A percentile compares a stretch with the other conserved stretches of the same genome.
Evolutionary conservation across 2,888 invertebrate species (phyloP).

Genomic region (Melinaea marsaeus): DNA sequence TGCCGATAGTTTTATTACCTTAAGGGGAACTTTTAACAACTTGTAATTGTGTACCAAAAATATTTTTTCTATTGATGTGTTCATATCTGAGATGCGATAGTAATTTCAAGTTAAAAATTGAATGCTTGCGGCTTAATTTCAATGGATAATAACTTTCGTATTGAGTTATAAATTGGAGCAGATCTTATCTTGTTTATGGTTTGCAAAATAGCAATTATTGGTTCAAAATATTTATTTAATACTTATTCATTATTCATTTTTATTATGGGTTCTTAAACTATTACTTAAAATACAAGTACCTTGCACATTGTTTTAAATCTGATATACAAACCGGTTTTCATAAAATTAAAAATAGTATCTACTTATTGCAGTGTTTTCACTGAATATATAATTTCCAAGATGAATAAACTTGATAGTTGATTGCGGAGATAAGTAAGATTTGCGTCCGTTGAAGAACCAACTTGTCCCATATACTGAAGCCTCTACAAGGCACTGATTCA

Average conservation of each 20-base stretch:
- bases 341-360: background rate
- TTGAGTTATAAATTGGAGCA: conserved; percentile 27
- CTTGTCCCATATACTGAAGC: conserved; percentile 46
- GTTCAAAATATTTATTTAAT: background rate
- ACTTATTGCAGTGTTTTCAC: background rate
- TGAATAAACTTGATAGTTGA: conserved; percentile 32
- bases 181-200: conserved; percentile 32
- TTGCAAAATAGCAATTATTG: conserved; percentile 15
- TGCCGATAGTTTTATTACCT: too few relatives aligned
- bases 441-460: conserved; percentile 25
- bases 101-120: too few relatives aligned
- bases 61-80: too few relatives aligned
- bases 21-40: too few relatives aligned
- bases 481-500: conserved; percentile 61
- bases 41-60: too few relatives aligned
- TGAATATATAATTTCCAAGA: conserved; percentile 10
- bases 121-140: conserved; percentile 19
- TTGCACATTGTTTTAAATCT: background rate
- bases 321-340: background rate
- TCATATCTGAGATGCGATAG: too few relatives aligned
- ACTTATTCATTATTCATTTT: background rate
- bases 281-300: background rate
- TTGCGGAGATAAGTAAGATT: conserved; percentile 28
- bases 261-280: background rate
- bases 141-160: conserved; percentile 25